Percentiles rank a stretch among this genome's conserved stretches.
Evolutionary conservation across 2,888 invertebrate species (phyloP).

Genomic region (Apomyelois bistriatella): DNA sequence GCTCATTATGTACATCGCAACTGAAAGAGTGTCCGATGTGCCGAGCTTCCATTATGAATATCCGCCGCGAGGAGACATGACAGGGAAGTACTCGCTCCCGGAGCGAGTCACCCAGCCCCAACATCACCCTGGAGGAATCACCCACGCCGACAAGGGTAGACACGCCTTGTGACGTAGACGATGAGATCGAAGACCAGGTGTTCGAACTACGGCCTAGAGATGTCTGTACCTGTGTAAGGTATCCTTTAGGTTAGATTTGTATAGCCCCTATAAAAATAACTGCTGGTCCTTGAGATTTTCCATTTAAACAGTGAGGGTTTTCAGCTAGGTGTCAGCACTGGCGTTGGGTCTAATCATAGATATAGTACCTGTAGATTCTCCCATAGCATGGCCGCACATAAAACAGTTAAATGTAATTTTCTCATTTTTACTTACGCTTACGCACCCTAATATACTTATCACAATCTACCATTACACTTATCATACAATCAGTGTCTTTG

Average conservation of each 20-base stretch:
- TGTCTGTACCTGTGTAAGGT: conserved; percentile 14
- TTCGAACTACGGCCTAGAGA: conserved; percentile 20
- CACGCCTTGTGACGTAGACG: not conserved
- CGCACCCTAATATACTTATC: no score
- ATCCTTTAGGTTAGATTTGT: conserved; percentile 11
- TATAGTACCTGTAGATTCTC: no score
- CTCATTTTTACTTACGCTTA: no score
- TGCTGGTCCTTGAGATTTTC: no score
- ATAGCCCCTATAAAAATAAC: no score
- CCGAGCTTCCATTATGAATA: conserved; percentile 65
- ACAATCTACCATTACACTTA: no score
- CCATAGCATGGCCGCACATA: no score
- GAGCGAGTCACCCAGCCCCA: conserved; percentile 21
- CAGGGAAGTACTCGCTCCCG: conserved; percentile 20
- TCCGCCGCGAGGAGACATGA: conserved; percentile 41
- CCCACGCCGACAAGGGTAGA: conserved; percentile 15
- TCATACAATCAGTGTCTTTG: no score
- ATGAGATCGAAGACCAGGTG: conserved; percentile 17
- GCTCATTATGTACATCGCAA: conserved; percentile 87
- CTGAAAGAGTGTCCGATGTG: conserved; percentile 94
- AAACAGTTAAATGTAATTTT: no score
- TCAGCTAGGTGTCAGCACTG: no score
- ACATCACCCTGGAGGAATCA: conserved; percentile 24
- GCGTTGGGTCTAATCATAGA: no score
- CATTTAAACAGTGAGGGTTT: no score